Conservation (phyloP, 2,888 invertebrate genomes). For the Melangyna quadrimaculata region DNA sequence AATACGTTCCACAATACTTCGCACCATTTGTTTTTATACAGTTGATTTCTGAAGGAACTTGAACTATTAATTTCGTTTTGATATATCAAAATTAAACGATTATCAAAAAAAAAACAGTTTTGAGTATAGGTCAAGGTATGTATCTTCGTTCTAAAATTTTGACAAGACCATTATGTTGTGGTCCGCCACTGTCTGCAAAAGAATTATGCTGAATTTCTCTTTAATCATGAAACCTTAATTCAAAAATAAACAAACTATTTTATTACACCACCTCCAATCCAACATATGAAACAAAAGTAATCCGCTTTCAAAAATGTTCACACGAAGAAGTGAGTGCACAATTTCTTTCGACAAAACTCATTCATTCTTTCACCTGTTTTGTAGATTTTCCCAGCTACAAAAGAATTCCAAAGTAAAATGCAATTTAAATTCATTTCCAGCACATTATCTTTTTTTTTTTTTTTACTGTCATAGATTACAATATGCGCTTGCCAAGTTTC, state of each 20-base stretch:
- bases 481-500: not conserved
- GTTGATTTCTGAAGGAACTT: no score
- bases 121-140: not conserved
- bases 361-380: constrained; percentile 21
- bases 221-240: constrained; percentile 35
- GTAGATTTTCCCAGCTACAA: constrained; percentile 20
- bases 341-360: not conserved
- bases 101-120: no score
- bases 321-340: not conserved
- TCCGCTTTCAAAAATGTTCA: constrained; percentile 3
- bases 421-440: constrained; percentile 69
- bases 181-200: not conserved
- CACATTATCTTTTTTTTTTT: constrained; percentile 49
- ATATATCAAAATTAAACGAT: no score
- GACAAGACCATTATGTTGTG: not conserved
- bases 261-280: constrained; percentile 8
- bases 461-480: constrained; percentile 53
- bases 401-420: constrained; percentile 51
- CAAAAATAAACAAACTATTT: constrained; percentile 5
- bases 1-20: no score
- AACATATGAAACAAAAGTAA: constrained; percentile 15
- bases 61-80: no score
- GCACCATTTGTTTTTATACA: no score
- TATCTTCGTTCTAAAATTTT: not conserved
- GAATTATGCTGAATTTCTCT: not conserved